Evolutionary conservation across 2,888 invertebrate genomes (phyloP).

Genomic region (Tetramorium bicarinatum): DNA sequence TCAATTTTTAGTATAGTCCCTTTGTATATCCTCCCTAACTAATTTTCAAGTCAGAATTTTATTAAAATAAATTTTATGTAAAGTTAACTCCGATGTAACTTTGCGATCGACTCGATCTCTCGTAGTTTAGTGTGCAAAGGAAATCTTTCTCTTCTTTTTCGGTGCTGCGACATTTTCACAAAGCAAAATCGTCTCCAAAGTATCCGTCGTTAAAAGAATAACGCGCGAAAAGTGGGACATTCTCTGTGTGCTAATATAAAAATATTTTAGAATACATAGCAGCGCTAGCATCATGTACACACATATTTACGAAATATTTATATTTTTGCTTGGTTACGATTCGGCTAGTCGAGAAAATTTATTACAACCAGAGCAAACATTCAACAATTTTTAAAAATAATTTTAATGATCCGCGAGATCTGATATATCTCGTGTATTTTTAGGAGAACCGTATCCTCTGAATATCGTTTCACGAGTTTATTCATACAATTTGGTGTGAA

Average conservation of each 20-base stretch:
- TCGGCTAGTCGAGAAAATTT: background rate
- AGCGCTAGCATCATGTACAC: background rate
- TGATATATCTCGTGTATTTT: background rate
- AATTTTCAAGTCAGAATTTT: background rate
- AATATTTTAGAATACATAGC: background rate
- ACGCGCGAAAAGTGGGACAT: background rate
- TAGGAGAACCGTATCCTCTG: background rate
- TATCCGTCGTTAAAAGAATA: slow-evolving; percentile 13
- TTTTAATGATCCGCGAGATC: background rate
- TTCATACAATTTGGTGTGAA: background rate
- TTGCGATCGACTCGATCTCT: background rate
- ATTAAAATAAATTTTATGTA: slow-evolving; percentile 4
- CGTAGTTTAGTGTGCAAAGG: background rate
- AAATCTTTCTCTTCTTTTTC: background rate
- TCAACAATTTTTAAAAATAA: background rate
- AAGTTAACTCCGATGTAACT: background rate
- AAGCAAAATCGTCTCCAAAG: background rate
- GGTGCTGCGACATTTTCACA: background rate
- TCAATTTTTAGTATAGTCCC: background rate
- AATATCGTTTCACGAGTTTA: background rate
- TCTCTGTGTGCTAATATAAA: background rate
- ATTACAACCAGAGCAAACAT: background rate
- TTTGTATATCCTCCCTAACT: too few relatives aligned
- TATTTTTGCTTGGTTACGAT: background rate
- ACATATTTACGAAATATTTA: background rate